These are phyloP conservation scores for Sparus aurata DNA, from an alignment of 2,797 vertebrate species.

Conservation along the genomic window DNA sequence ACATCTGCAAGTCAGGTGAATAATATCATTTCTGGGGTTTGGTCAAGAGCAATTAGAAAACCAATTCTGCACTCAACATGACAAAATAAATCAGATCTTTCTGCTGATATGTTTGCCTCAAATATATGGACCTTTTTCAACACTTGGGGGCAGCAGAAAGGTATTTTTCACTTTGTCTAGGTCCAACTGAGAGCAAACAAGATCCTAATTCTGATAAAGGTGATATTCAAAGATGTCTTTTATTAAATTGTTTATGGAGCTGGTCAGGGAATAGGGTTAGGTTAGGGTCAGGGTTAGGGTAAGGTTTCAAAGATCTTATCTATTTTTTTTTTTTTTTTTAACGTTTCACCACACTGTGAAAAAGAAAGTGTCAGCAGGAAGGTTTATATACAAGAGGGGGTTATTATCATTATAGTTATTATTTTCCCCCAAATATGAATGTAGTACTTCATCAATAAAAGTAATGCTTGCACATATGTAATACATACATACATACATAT, in stretches of 20 bases:
- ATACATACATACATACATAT: no score
- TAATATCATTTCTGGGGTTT: slow-evolving; percentile 15
- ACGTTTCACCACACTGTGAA: no score
- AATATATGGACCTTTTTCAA: slow-evolving; percentile 5
- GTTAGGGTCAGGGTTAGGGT: no score
- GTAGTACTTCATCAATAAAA: no score
- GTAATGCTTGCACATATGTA: no score
- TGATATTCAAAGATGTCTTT: neutral
- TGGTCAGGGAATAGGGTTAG: neutral
- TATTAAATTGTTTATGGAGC: neutral
- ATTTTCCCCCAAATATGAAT: no score
- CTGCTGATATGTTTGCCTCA: neutral
- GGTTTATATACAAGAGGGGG: no score
- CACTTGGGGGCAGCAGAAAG: slow-evolving; percentile 48
- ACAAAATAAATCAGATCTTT: neutral
- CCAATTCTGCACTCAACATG: neutral
- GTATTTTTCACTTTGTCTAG: neutral
- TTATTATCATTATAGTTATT: no score
- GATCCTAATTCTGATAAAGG: neutral
- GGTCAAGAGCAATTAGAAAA: neutral
- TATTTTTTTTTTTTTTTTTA: no score
- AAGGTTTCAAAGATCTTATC: no score
- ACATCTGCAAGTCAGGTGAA: neutral
- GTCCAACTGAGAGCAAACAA: neutral
- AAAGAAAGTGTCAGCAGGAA: no score